Evolutionary conservation across 2,113 vertebrate genomes (phyloP).

Genomic region (Clarias gariepinus): DNA sequence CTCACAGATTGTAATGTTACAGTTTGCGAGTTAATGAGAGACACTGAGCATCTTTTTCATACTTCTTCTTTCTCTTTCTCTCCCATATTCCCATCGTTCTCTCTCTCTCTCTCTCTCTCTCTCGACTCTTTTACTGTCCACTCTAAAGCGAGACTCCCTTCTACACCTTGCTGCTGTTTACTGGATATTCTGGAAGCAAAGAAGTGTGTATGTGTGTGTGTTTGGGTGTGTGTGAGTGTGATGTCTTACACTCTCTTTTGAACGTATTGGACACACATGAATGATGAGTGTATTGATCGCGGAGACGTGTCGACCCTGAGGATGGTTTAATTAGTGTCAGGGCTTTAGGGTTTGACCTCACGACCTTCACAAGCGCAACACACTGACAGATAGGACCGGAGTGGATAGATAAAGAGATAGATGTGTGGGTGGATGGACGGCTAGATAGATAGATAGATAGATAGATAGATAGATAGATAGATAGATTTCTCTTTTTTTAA

Average conservation of each 20-base stretch:
- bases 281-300: slow-evolving; percentile 30
- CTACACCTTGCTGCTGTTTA: background rate
- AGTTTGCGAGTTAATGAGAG: background rate
- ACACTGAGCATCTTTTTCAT: slow-evolving; percentile 19
- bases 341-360: slow-evolving; percentile 26
- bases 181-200: background rate
- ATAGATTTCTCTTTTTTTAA: background rate
- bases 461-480: background rate
- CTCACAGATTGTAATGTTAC: background rate
- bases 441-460: background rate
- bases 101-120: slow-evolving; percentile 17
- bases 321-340: slow-evolving; percentile 13
- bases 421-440: background rate
- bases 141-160: background rate
- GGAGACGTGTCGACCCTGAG: background rate
- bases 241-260: background rate
- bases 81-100: slow-evolving; percentile 62
- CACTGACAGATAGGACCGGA: background rate
- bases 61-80: background rate
- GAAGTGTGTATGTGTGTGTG: slow-evolving; percentile 24
- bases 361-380: background rate
- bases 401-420: background rate
- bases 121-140: background rate
- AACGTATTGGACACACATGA: background rate
- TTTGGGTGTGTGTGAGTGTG: background rate